These are phyloP conservation scores for Linyphia triangularis DNA, from an alignment of 2,888 invertebrate species.

Conservation along the genomic window DNA sequence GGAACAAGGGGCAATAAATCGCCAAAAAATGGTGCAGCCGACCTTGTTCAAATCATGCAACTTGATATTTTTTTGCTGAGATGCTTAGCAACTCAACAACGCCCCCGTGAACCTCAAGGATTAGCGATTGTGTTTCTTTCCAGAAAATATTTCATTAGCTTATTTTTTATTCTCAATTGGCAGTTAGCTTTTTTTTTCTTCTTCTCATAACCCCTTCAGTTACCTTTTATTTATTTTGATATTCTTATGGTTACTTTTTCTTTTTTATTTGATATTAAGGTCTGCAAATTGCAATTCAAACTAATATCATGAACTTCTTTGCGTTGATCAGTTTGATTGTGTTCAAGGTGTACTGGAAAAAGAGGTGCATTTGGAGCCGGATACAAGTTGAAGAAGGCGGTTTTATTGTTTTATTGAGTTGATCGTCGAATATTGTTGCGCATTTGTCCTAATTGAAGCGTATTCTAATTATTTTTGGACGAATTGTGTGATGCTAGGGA, in stretches of 20 bases:
- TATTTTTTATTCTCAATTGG: neutral
- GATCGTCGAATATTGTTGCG: too few species aligned
- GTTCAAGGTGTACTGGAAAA: neutral
- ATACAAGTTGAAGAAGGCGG: too few species aligned
- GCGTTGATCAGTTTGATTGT: neutral
- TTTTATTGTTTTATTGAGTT: too few species aligned
- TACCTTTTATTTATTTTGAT: neutral
- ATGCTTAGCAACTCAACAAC: neutral
- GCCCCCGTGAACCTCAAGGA: neutral
- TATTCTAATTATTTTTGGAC: too few species aligned
- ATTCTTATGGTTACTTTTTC: neutral
- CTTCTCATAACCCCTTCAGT: neutral
- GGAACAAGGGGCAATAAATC: neutral
- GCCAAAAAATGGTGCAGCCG: conserved; percentile 1
- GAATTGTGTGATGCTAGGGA: too few species aligned
- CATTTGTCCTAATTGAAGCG: too few species aligned
- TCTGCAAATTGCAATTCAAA: neutral
- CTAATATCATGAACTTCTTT: neutral
- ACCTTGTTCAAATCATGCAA: neutral
- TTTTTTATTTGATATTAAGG: neutral
- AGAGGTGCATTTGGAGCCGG: too few species aligned
- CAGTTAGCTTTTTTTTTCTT: neutral
- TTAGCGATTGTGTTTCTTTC: neutral
- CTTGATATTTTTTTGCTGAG: neutral
- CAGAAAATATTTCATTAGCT: neutral